Conservation (phyloP, 1,140 invertebrate genomes). For the Fopius arisanus region DNA sequence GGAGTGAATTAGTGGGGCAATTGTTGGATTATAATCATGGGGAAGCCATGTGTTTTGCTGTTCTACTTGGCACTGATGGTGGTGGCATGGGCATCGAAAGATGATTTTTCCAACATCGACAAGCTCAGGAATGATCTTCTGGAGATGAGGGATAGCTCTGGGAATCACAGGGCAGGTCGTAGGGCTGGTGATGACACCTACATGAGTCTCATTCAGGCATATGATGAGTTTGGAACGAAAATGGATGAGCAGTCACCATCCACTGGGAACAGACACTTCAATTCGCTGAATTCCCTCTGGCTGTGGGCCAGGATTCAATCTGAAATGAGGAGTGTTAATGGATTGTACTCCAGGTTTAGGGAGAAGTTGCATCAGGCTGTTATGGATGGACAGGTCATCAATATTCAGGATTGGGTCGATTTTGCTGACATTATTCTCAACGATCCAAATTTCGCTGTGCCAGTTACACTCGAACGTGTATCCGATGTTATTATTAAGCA, state of each 20-base stretch:
- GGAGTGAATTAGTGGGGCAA: not conserved
- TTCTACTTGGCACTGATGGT: not conserved
- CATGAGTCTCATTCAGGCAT: conserved; percentile 64
- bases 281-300: conserved; percentile 64
- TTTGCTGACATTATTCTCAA: conserved; percentile 70
- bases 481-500: conserved; percentile 67
- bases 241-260: conserved; percentile 52
- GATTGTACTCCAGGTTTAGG: conserved; percentile 69
- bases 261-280: conserved; percentile 53
- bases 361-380: conserved; percentile 60
- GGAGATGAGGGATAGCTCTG: conserved; percentile 36
- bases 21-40: conserved; percentile 9
- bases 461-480: conserved; percentile 62
- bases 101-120: conserved; percentile 31
- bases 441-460: conserved; percentile 66
- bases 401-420: conserved; percentile 68
- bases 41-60: conserved; percentile 27
- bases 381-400: conserved; percentile 46
- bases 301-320: conserved; percentile 65
- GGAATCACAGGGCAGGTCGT: conserved; percentile 23
- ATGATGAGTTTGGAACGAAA: conserved; percentile 64
- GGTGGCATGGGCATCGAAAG: conserved; percentile 21
- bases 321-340: conserved; percentile 67
- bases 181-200: conserved; percentile 18
- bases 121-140: conserved; percentile 25